Conservation (phyloP, 2,888 invertebrate genomes). For the Spodoptera picta region DNA sequence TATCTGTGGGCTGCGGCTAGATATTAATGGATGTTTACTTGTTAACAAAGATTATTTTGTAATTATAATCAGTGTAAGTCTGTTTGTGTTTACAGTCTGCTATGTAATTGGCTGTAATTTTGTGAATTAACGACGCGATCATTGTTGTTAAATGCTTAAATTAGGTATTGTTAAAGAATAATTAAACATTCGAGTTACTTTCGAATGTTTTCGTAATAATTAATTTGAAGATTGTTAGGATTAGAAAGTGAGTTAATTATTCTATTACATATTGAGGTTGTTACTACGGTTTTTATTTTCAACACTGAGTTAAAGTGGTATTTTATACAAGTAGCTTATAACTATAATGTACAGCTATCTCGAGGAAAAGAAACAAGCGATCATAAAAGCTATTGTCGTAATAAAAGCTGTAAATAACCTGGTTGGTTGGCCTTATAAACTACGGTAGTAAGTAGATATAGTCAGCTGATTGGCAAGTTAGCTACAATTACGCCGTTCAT, state of each 20-base stretch:
- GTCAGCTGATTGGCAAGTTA: constrained; percentile 67
- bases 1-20: neutral
- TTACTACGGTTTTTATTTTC: too few species aligned
- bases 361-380: neutral
- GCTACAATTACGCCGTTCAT: constrained; percentile 70
- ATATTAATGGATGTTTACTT: constrained; percentile 9
- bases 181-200: constrained; percentile 24
- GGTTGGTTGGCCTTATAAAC: constrained; percentile 14
- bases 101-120: constrained; percentile 42
- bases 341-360: too few species aligned
- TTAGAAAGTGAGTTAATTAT: constrained; percentile 7
- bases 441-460: constrained; percentile 51
- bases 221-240: constrained; percentile 9
- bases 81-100: constrained; percentile 6
- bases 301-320: too few species aligned
- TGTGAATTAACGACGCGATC: constrained; percentile 50
- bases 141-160: constrained; percentile 23
- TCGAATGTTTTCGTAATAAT: constrained; percentile 10
- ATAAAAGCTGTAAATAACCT: constrained; percentile 13
- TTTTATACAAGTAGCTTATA: too few species aligned
- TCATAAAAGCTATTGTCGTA: constrained; percentile 4
- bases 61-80: constrained; percentile 17
- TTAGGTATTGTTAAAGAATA: constrained; percentile 14
- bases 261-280: neutral
- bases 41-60: constrained; percentile 19